phyloP scores from a whole-genome alignment of 2,113 vertebrate genomes.

The Pithys albifrons region DNA sequence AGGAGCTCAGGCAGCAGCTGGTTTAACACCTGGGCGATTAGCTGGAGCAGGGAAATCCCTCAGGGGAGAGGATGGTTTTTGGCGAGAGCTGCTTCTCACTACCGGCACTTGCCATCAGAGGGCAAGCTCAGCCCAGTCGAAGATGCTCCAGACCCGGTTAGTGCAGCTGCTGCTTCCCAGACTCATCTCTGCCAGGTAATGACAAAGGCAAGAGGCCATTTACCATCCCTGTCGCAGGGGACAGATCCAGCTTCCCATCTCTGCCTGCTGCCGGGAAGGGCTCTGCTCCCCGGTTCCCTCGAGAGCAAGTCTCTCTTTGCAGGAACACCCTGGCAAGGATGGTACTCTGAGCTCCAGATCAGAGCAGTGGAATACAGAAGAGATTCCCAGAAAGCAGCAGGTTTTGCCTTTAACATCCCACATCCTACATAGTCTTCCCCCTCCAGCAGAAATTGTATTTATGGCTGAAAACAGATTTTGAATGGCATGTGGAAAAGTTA shows the following conservation, averaged over 20 bases:
- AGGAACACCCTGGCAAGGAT: background rate
- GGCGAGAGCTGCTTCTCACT: background rate
- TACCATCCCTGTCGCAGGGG: background rate
- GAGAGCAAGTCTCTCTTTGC: background rate
- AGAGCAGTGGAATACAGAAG: background rate
- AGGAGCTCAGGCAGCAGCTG: background rate
- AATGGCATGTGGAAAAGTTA: background rate
- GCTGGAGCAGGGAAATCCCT: background rate
- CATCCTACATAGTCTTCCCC: background rate
- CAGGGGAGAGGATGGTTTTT: background rate
- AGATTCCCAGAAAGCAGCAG: background rate
- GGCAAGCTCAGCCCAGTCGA: constrained; percentile 67
- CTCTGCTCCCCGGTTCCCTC: background rate
- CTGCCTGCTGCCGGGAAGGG: background rate
- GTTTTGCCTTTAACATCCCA: background rate
- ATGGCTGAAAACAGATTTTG: background rate
- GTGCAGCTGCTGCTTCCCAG: background rate
- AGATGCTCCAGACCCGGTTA: background rate
- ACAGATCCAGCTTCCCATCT: background rate
- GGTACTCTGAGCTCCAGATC: background rate
- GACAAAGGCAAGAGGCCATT: background rate
- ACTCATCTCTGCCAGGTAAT: background rate
- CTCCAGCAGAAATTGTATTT: background rate
- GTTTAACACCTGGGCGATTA: background rate
- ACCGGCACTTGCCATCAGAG: constrained; percentile 69